Conservation (phyloP, 1,140 invertebrate species). For the Achroia grisella region DNA sequence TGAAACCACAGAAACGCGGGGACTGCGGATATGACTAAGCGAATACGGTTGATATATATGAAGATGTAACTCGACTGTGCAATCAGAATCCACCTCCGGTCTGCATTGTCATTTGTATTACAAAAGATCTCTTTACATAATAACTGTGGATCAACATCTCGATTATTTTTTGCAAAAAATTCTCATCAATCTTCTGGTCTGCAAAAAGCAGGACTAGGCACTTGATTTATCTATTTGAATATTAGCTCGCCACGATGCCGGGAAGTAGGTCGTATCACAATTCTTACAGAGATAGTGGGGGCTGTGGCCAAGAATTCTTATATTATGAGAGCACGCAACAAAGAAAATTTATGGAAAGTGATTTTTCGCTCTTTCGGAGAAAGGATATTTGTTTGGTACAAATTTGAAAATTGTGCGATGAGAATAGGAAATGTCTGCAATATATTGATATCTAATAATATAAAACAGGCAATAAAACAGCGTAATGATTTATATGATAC, state of each 20-base stretch:
- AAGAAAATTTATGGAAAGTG: conserved; percentile 6
- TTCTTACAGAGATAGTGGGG: conserved; percentile 13
- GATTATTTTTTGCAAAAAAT: conserved; percentile 36
- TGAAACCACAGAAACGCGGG: too few species aligned
- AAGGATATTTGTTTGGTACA: background rate
- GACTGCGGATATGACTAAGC: conserved; percentile 23
- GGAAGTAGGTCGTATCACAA: conserved; percentile 23
- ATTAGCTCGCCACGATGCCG: conserved; percentile 29
- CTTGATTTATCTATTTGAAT: conserved; percentile 60
- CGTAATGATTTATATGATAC: too few species aligned
- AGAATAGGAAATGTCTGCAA: too few species aligned
- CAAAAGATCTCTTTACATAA: conserved; percentile 26
- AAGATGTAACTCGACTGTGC: conserved; percentile 10
- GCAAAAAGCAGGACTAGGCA: conserved; percentile 40
- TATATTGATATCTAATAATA: too few species aligned
- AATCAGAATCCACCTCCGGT: conserved; percentile 18
- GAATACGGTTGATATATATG: conserved; percentile 16
- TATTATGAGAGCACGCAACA: conserved; percentile 4
- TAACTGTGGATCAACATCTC: conserved; percentile 27
- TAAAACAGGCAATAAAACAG: too few species aligned
- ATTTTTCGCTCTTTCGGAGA: conserved; percentile 6
- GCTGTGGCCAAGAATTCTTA: conserved; percentile 15
- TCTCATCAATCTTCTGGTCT: conserved; percentile 40
- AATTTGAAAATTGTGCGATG: too few species aligned
- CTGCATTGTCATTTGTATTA: conserved; percentile 24